A percentile compares a stretch with the other conserved stretches of the same genome.
Conservation (phyloP, 2,113 vertebrate species). For the Colinus virginianus region DNA sequence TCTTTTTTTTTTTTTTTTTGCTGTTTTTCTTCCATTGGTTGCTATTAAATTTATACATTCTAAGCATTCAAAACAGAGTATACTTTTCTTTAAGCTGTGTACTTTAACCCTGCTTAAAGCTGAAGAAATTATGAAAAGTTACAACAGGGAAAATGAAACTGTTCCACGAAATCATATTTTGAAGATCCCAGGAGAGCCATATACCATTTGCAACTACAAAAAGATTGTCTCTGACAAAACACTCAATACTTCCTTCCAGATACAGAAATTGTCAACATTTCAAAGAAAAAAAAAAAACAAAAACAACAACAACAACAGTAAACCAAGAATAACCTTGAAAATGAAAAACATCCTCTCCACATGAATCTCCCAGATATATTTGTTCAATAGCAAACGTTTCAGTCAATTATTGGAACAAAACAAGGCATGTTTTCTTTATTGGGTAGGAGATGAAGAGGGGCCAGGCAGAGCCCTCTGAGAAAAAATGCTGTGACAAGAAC, state of each 20-base stretch:
- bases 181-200: background rate
- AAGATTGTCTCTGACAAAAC: background rate
- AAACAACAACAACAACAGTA: background rate
- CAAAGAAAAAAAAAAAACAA: background rate
- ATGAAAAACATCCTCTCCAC: background rate
- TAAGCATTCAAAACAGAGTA: background rate
- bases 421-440: fast-evolving
- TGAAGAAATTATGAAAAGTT: background rate
- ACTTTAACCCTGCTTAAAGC: background rate
- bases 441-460: background rate
- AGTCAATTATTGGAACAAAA: background rate
- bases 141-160: background rate
- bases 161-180: background rate
- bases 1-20: background rate
- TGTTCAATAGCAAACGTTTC: background rate
- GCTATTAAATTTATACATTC: background rate
- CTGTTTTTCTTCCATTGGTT: background rate
- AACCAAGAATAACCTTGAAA: background rate
- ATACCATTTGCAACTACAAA: background rate
- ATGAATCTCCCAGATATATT: background rate
- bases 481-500: background rate
- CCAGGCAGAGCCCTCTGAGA: background rate
- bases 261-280: background rate
- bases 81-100: fast-evolving
- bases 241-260: background rate